Base-by-base conservation (phyloP, 2,888 invertebrate species). In the Malthinus seriepunctatus region DNA sequence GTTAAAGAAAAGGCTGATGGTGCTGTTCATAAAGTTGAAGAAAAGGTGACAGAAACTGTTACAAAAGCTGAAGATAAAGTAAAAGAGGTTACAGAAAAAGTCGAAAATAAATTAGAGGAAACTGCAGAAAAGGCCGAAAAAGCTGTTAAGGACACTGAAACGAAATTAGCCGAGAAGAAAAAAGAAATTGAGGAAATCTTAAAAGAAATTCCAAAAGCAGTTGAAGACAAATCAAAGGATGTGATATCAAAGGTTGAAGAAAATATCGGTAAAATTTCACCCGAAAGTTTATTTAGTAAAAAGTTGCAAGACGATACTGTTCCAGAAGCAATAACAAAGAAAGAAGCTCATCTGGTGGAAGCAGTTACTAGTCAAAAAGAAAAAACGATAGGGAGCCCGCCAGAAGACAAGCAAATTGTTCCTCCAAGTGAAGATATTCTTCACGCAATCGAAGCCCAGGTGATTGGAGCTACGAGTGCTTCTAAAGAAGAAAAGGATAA, bases 101-200 rank as follows among this genome's bases (percentile, higher is more conserved):
- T 15, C 4, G 51, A 42, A 4, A 3, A 44, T n/a, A 52, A 46
- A 15, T 11, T 14, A 23, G 10, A 12, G 6, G 38, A 38, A 56
- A 47, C 47, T 35, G 42, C 51, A 10, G 48, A 51, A n/a, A 44
- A 44, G 31, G 15, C 23, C 10, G 33, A 32, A 42, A 23, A 37
- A n/a, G 9, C 37, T 32, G 35, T 23, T 10, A 50, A 10, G 9
- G 31, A 8, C 2, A 2, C 14, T 33, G 11, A 35, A 11, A 15
- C 2, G 8, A 9, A 11, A 39, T 8, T 23, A 50, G n/a, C 11
- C 8, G 35, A 12, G 3, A 38, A 11, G 4, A 12, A 7, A 38
- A 8, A 15, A 38, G 14, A 38, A 38, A 9, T 23, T 9, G 42
- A n/a, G 10, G 31, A 42, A 23, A n/a, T 23, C 11, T 8, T 23